Evolutionary conservation across 1,140 invertebrate species (phyloP).

Genomic region (Drosophila rhopaloa): DNA sequence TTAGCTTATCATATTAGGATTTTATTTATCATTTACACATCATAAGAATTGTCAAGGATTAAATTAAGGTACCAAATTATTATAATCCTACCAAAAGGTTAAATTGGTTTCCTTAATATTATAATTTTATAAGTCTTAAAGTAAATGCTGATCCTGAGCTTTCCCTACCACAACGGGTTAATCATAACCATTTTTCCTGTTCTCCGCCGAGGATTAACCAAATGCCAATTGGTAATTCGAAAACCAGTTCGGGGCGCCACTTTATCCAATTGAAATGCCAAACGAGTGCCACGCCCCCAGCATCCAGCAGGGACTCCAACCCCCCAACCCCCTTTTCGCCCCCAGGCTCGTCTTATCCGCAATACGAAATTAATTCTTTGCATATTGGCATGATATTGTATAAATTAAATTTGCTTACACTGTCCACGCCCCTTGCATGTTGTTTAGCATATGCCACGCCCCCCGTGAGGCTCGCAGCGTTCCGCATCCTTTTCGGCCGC

Average conservation of each 20-base stretch:
- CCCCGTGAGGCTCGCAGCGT: slow-evolving; percentile 19
- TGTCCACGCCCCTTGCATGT: slow-evolving; percentile 79
- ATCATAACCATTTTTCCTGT: slow-evolving; percentile 19
- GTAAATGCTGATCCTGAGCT: neutral
- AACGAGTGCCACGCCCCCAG: slow-evolving; percentile 54
- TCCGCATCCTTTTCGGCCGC: slow-evolving; percentile 60
- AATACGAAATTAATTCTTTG: slow-evolving; percentile 81
- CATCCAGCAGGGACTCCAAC: slow-evolving; percentile 4
- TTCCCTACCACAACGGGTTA: slow-evolving; percentile 18
- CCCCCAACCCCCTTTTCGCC: neutral
- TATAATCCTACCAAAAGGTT: too few relatives aligned
- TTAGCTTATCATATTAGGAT: too few relatives aligned
- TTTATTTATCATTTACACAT: too few relatives aligned
- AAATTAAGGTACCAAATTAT: too few relatives aligned
- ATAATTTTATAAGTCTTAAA: slow-evolving; percentile 19
- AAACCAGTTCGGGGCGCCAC: slow-evolving; percentile 75
- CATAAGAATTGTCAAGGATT: too few relatives aligned
- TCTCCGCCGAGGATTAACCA: slow-evolving; percentile 33
- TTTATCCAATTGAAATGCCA: slow-evolving; percentile 79
- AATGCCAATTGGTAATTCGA: slow-evolving; percentile 46
- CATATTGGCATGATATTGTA: slow-evolving; percentile 71
- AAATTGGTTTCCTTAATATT: neutral
- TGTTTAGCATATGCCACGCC: slow-evolving; percentile 83
- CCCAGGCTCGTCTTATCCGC: slow-evolving; percentile 8
- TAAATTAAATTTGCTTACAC: slow-evolving; percentile 83